Conservation (phyloP, 2,888 invertebrate species). For the Himalopsyche japonica region DNA sequence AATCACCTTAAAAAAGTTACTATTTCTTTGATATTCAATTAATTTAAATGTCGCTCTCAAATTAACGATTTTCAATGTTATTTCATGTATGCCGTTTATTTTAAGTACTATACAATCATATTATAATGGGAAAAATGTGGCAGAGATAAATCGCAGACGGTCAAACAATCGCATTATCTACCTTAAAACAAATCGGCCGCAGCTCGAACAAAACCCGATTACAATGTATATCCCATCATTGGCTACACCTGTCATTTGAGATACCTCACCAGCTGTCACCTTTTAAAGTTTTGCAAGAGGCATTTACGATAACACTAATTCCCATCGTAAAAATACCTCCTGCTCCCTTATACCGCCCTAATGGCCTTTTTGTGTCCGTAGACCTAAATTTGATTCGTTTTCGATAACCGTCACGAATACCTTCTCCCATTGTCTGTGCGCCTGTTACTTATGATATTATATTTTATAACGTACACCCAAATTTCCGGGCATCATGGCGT, state of each 20-base stretch:
- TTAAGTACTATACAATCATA: no score
- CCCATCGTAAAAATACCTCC: slow-evolving; percentile 14
- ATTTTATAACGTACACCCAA: no score
- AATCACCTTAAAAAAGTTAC: no score
- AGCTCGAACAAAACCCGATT: neutral
- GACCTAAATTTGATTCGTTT: slow-evolving; percentile 12
- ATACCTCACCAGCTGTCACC: neutral
- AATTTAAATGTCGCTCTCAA: no score
- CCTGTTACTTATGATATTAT: neutral
- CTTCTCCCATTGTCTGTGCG: neutral
- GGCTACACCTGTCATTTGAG: slow-evolving; percentile 15
- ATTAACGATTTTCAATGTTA: no score
- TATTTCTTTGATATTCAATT: no score
- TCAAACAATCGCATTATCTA: neutral
- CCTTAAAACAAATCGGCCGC: neutral
- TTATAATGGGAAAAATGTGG: neutral
- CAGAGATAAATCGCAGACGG: neutral
- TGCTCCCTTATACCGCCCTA: slow-evolving; percentile 7
- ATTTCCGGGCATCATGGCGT: no score
- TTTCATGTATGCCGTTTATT: no score
- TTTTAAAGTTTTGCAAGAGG: slow-evolving; percentile 9
- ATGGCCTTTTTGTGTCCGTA: slow-evolving; percentile 30
- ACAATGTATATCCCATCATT: neutral
- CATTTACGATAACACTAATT: neutral
- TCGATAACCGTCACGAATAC: slow-evolving; percentile 6